Evolutionary conservation across 2,113 vertebrate genomes (phyloP).

Genomic region (Peromyscus maniculatus): DNA sequence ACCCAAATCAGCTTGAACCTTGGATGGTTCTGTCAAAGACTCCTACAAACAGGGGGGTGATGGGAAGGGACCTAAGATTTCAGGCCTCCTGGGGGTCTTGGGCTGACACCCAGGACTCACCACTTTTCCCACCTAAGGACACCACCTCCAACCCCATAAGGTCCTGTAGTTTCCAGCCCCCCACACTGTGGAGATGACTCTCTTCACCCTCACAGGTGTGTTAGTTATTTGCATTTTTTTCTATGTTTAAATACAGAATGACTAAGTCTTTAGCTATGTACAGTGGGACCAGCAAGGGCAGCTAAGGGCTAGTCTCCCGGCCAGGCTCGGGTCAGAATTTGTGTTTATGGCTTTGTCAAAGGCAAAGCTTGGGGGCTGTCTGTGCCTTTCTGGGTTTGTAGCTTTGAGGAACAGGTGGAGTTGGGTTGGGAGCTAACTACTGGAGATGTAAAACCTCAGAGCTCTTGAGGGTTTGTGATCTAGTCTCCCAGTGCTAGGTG

Average conservation of each 20-base stretch:
- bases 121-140: not conserved
- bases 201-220: not conserved
- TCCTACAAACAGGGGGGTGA: not conserved
- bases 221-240: not conserved
- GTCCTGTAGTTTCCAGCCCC: not conserved
- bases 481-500: not conserved
- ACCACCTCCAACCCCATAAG: fast-evolving
- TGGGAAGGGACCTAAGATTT: not conserved
- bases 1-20: constrained; percentile 24
- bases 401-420: not conserved
- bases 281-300: not conserved
- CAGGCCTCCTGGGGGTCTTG: not conserved
- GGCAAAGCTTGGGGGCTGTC: not conserved
- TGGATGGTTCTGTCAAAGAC: not conserved
- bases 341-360: not conserved
- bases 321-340: not conserved
- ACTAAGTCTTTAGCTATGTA: not conserved
- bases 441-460: not conserved
- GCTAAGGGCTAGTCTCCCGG: not conserved
- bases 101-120: not conserved
- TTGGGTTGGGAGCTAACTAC: not conserved
- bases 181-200: not conserved
- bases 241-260: constrained; percentile 15
- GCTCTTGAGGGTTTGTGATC: not conserved
- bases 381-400: not conserved